Evolutionary conservation across 1,140 invertebrate genomes (phyloP).

Genomic region (Xylocopa sonorina): DNA sequence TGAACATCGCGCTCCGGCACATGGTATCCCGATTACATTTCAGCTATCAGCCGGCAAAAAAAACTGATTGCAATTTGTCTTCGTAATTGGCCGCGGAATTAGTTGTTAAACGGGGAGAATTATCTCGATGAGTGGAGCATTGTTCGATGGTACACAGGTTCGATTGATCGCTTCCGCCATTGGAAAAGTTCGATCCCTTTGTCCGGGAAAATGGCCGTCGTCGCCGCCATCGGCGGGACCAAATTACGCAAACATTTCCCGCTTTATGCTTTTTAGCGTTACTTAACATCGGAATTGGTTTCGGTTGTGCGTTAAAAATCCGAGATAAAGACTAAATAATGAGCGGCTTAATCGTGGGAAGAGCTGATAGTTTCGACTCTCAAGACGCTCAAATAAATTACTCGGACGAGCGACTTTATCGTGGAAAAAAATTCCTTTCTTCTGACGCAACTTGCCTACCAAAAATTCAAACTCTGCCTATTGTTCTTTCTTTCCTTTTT

Average conservation of each 20-base stretch:
- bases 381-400: background rate
- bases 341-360: slow-evolving; percentile 19
- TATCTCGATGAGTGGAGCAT: slow-evolving; percentile 1
- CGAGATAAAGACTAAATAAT: background rate
- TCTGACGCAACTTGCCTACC: background rate
- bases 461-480: background rate
- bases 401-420: background rate
- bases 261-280: background rate
- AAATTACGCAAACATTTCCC: background rate
- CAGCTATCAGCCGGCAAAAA: slow-evolving; percentile 23
- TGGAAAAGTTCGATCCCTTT: background rate
- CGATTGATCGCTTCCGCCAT: background rate
- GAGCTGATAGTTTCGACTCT: background rate
- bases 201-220: too few relatives aligned
- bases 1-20: background rate
- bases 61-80: slow-evolving; percentile 31
- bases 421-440: background rate
- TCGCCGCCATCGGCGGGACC: too few relatives aligned
- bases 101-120: slow-evolving; percentile 29
- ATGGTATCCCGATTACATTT: slow-evolving; percentile 11
- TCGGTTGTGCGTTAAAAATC: background rate
- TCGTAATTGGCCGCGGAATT: slow-evolving; percentile 36
- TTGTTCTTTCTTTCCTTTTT: too few relatives aligned
- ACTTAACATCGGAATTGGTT: background rate
- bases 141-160: background rate